Evolutionary conservation across 2,797 vertebrate species (phyloP).

Genomic region (Halcyon badia): DNA sequence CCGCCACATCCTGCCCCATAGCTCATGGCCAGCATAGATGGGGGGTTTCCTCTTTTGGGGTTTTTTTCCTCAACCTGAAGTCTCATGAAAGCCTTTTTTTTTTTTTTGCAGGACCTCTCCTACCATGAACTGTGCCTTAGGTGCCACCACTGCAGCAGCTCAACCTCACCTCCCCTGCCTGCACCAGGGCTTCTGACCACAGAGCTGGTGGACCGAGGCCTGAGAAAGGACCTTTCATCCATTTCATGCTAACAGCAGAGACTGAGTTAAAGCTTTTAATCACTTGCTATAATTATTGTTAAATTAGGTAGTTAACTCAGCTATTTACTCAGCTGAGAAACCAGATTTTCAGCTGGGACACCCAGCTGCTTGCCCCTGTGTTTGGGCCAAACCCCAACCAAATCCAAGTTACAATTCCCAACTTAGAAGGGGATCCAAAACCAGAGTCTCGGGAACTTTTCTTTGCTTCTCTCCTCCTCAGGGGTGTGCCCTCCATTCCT

Average conservation of each 20-base stretch:
- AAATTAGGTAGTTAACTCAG: not conserved
- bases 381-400: not conserved
- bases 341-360: not conserved
- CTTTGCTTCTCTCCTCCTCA: not conserved
- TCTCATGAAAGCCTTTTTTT: not conserved
- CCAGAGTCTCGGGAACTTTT: not conserved
- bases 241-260: not conserved
- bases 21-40: fast-evolving
- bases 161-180: not conserved
- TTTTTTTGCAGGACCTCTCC: not conserved
- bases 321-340: conserved; percentile 3
- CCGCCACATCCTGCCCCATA: not conserved
- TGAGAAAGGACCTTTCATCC: not conserved
- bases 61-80: not conserved
- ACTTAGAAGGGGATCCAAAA: not conserved
- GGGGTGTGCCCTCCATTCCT: not conserved
- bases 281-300: not conserved
- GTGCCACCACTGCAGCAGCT: not conserved
- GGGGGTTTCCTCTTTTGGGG: not conserved
- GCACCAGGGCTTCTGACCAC: fast-evolving
- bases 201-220: fast-evolving
- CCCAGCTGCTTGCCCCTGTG: not conserved
- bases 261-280: not conserved
- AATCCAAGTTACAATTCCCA: not conserved
- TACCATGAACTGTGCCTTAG: fast-evolving